These are phyloP conservation scores for Lamproptera curius DNA, from an alignment of 2,888 invertebrate species.

Conservation along the genomic window DNA sequence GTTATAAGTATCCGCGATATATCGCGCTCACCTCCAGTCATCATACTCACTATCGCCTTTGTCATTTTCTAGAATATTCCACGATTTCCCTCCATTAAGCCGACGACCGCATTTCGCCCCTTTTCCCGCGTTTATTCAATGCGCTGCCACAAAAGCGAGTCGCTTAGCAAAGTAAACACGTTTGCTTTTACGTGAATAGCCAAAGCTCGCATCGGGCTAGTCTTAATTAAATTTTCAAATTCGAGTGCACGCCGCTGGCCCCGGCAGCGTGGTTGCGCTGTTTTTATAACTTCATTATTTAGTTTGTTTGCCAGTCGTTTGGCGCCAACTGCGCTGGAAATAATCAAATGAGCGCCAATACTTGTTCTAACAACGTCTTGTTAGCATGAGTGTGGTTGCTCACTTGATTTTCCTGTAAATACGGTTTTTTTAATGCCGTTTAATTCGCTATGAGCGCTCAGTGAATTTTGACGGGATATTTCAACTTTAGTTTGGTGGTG, in stretches of 20 bases:
- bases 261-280: slow-evolving; percentile 1
- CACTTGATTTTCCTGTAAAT: no score
- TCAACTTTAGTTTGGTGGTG: no score
- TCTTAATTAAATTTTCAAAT: slow-evolving; percentile 19
- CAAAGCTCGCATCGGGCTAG: slow-evolving; percentile 3
- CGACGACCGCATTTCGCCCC: neutral
- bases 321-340: neutral
- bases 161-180: slow-evolving; percentile 14
- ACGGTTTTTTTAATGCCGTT: no score
- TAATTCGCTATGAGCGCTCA: no score
- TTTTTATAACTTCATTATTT: slow-evolving; percentile 14
- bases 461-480: no score
- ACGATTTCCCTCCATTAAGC: no score
- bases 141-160: neutral
- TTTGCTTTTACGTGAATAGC: slow-evolving; percentile 11
- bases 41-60: no score
- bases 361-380: no score
- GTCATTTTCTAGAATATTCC: no score
- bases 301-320: slow-evolving; percentile 6
- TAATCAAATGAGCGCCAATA: neutral
- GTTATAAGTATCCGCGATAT: no score
- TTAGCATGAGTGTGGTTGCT: no score
- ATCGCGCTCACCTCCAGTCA: no score
- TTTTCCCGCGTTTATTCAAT: slow-evolving; percentile 7
- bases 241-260: slow-evolving; percentile 2